Conservation (phyloP, 37 sponge, comb jelly and placozoan species). For the Haliclona indistincta region DNA sequence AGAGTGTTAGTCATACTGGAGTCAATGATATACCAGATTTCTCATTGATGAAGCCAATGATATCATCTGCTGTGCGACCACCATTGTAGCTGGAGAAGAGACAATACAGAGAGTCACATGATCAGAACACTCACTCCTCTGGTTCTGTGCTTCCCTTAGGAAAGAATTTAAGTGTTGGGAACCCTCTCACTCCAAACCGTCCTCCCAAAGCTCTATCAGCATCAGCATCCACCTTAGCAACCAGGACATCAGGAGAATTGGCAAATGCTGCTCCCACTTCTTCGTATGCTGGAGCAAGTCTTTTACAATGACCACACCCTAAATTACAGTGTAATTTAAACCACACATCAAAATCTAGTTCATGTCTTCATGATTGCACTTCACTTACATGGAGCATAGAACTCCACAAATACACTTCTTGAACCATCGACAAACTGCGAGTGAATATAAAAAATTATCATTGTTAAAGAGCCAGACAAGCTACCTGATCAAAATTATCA, state of each 20-base stretch:
- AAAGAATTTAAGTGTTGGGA: slow-evolving; percentile 96
- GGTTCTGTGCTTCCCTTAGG: slow-evolving; percentile 88
- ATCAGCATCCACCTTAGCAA: slow-evolving; percentile 95
- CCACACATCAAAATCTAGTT: neutral
- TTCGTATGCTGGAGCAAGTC: slow-evolving; percentile 91
- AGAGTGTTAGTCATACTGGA: neutral
- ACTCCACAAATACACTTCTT: slow-evolving; percentile 89
- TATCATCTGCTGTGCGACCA: slow-evolving; percentile 91
- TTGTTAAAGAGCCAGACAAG: neutral
- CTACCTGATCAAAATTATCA: slow-evolving; percentile 91
- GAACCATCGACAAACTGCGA: slow-evolving; percentile 88
- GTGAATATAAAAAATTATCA: slow-evolving; percentile 4
- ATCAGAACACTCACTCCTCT: slow-evolving; percentile 69
- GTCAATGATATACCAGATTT: slow-evolving; percentile 62
- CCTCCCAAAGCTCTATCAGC: slow-evolving; percentile 68
- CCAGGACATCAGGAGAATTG: slow-evolving; percentile 60
- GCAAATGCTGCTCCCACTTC: slow-evolving; percentile 87
- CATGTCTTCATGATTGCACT: neutral
- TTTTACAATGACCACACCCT: slow-evolving; percentile 99
- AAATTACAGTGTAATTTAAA: neutral
- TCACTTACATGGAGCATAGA: slow-evolving; percentile 95
- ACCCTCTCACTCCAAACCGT: slow-evolving; percentile 88
- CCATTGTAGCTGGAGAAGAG: slow-evolving; percentile 74
- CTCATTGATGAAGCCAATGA: slow-evolving; percentile 83
- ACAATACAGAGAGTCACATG: neutral